A percentile compares a stretch with the other conserved stretches of the same genome.
These are phyloP conservation scores for Centropus bengalensis DNA, from an alignment of 2,113 vertebrate genomes.

Conservation along the genomic window DNA sequence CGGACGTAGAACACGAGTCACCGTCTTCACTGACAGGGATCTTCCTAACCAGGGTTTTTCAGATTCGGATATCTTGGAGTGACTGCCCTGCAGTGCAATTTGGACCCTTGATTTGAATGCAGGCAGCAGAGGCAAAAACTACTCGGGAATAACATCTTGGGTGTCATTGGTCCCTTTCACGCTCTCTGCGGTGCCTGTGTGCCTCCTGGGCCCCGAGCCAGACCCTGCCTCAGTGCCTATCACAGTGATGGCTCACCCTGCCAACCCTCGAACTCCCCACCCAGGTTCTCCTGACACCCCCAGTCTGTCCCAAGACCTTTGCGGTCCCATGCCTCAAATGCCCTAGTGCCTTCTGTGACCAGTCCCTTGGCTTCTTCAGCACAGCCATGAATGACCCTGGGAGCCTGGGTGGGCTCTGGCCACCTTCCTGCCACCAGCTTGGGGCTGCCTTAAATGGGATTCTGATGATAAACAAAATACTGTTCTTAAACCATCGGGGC, in stretches of 20 bases:
- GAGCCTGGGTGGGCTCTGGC: background rate
- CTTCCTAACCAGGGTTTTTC: background rate
- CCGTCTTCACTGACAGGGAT: background rate
- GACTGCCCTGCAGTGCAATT: background rate
- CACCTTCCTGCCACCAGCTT: background rate
- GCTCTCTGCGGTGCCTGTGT: background rate
- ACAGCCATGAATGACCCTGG: background rate
- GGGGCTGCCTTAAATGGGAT: background rate
- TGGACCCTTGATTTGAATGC: background rate
- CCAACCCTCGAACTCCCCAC: background rate
- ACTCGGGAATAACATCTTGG: background rate
- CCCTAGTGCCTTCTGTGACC: background rate
- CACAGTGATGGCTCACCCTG: rapidly evolving
- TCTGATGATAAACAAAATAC: background rate
- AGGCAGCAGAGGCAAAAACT: background rate
- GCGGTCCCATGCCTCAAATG: background rate
- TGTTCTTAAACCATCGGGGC: background rate
- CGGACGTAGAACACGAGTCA: background rate
- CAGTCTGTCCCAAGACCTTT: background rate
- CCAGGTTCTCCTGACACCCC: background rate
- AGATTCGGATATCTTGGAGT: background rate
- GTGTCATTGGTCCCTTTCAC: background rate
- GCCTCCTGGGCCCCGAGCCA: background rate
- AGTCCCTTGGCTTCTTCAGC: background rate
- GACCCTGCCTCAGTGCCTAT: background rate